Conservation (phyloP, 2,113 vertebrate genomes). For the Stictonetta naevosa region DNA sequence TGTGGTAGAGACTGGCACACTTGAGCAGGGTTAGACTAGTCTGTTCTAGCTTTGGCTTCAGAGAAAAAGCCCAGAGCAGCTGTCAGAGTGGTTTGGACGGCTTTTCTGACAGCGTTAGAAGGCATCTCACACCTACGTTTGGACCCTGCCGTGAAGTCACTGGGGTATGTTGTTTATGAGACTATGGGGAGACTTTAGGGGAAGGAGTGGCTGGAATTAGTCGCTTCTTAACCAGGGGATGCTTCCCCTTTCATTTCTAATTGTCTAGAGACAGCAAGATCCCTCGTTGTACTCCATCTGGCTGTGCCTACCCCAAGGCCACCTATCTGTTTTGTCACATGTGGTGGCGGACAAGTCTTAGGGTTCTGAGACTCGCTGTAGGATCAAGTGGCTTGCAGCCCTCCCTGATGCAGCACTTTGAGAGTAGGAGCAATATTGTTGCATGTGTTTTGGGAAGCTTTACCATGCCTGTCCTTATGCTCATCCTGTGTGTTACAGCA, state of each 20-base stretch:
- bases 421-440: not conserved
- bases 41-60: not conserved
- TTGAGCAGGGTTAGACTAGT: not conserved
- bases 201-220: not conserved
- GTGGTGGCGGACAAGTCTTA: not conserved
- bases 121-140: not conserved
- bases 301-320: not conserved
- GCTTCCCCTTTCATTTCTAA: not conserved
- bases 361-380: not conserved
- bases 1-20: not conserved
- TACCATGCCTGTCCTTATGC: not conserved
- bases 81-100: not conserved
- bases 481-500: not conserved
- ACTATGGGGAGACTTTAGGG: not conserved
- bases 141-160: not conserved
- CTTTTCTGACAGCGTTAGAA: not conserved
- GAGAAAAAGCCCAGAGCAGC: not conserved
- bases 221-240: not conserved
- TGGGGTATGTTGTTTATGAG: not conserved
- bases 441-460: fast-evolving
- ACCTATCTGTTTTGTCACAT: not conserved
- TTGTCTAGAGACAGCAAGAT: not conserved
- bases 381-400: not conserved
- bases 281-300: not conserved
- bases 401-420: not conserved